Conservation (phyloP, 2,888 invertebrate species). For the Coecobrya sp. region DNA sequence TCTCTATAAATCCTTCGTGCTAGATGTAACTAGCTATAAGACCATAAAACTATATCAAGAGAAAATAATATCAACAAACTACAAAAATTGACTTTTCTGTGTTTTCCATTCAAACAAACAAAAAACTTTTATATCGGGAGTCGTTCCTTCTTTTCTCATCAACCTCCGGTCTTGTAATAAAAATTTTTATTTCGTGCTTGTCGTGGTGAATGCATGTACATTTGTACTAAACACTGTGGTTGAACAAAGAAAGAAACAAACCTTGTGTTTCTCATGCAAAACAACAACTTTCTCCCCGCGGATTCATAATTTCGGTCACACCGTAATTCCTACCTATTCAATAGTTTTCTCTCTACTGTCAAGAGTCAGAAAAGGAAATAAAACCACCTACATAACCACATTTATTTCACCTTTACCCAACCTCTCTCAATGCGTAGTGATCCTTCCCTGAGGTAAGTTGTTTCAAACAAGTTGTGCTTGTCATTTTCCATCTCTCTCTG, state of each 20-base stretch:
- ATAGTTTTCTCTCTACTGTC: slow-evolving; percentile 10
- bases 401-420: slow-evolving; percentile 59
- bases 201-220: background rate
- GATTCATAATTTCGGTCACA: slow-evolving; percentile 66
- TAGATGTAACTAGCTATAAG: slow-evolving; percentile 12
- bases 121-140: slow-evolving; percentile 13
- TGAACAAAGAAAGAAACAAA: slow-evolving; percentile 28
- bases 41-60: background rate
- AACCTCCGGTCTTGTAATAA: slow-evolving; percentile 18
- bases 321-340: slow-evolving; percentile 34
- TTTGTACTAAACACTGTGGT: slow-evolving; percentile 15
- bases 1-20: slow-evolving; percentile 20
- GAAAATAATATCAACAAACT: background rate
- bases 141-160: slow-evolving; percentile 17
- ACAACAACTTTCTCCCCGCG: slow-evolving; percentile 64
- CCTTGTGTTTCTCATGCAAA: background rate
- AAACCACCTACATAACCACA: background rate
- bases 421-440: slow-evolving; percentile 63
- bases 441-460: slow-evolving; percentile 73
- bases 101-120: slow-evolving; percentile 30
- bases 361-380: background rate
- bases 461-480: slow-evolving; percentile 14
- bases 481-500: background rate
- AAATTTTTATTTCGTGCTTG: slow-evolving; percentile 28
- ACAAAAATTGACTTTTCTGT: slow-evolving; percentile 29